Conservation (phyloP, 2,888 invertebrate genomes). For the Idaea dimidiata region DNA sequence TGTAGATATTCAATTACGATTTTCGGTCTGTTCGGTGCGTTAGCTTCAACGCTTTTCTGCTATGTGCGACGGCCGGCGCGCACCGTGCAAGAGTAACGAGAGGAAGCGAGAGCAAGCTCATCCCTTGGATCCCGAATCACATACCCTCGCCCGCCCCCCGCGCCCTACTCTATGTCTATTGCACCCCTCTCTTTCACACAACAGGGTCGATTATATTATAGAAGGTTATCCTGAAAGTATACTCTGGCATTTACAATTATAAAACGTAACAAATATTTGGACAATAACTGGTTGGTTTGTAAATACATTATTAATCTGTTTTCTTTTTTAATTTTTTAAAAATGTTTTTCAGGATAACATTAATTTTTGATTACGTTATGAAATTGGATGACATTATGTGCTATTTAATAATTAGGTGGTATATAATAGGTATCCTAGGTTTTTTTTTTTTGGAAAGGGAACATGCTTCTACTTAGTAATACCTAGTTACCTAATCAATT, state of each 20-base stretch:
- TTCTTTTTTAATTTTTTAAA: conserved; percentile 20
- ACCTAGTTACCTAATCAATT: background rate
- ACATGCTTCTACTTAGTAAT: too few relatives aligned
- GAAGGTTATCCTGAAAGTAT: conserved; percentile 67
- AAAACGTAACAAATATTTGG: conserved; percentile 30
- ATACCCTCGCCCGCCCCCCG: conserved; percentile 74
- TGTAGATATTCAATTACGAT: background rate
- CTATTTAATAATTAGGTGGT: background rate
- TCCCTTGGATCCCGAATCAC: conserved; percentile 80
- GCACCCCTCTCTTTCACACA: conserved; percentile 76
- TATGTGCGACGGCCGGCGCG: conserved; percentile 72
- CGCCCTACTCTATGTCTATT: conserved; percentile 64
- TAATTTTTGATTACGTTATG: conserved; percentile 1
- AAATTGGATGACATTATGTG: background rate
- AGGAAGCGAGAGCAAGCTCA: conserved; percentile 79
- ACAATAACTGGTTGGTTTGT: conserved; percentile 13
- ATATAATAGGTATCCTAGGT: conserved; percentile 3
- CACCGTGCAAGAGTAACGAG: conserved; percentile 75
- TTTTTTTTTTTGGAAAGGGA: conserved; percentile 3
- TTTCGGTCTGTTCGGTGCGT: conserved; percentile 16
- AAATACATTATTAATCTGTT: conserved; percentile 22
- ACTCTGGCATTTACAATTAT: conserved; percentile 45
- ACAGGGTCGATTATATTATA: conserved; percentile 46
- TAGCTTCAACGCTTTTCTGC: conserved; percentile 39
- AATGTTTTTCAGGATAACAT: conserved; percentile 9